Evolutionary conservation across 2,113 vertebrate species (phyloP), one percentile per base, ranked within the genome.

Genomic region (Hipposideros armiger): DNA sequence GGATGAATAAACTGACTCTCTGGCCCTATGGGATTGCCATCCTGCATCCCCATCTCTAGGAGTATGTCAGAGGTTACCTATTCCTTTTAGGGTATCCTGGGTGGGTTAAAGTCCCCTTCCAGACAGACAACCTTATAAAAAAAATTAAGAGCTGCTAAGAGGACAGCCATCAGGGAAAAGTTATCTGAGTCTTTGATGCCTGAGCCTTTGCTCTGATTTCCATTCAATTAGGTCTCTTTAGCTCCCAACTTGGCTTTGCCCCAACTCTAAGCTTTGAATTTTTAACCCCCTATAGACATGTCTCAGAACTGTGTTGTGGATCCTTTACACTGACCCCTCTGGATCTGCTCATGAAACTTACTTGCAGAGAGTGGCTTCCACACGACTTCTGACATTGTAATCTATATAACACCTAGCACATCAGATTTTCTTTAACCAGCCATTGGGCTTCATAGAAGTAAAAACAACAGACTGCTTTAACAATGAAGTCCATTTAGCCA

Each of bases 181-280:
- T 72, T 47, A 66, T 95, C 62, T 69, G 60, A 91, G 36, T 42
- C 52, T 69, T 60, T 52, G 32, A 32, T n/a, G 62, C 85, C 95
- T 92, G 62, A 40, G 26, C 22, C 42, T 74, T 62, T 96, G 77
- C 83, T 95, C 56, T 94, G 60, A 88, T 69, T 96, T 95, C 62
- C 20, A 82, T 40, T 67, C 47, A 88, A 6, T 82, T 78, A 77
- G 52, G 26, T 93, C 50, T 77, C 54, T 85, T 42, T n/a, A 90
- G 42, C 72, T 77, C 42, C 19, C 36, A 78, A 16, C 30, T 67
- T 67, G 83, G 66, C 72, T 85, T 85, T 50, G 32, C 40, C 13
- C 70, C 80, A 87, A 28, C 45, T 47, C 45, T 82, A 84, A 92
- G 36, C 17, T 82, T 90, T 96, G 81, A 47, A 56, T 82, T 66